Conservation (phyloP, 2,797 vertebrate genomes). For the Nasua narica region DNA sequence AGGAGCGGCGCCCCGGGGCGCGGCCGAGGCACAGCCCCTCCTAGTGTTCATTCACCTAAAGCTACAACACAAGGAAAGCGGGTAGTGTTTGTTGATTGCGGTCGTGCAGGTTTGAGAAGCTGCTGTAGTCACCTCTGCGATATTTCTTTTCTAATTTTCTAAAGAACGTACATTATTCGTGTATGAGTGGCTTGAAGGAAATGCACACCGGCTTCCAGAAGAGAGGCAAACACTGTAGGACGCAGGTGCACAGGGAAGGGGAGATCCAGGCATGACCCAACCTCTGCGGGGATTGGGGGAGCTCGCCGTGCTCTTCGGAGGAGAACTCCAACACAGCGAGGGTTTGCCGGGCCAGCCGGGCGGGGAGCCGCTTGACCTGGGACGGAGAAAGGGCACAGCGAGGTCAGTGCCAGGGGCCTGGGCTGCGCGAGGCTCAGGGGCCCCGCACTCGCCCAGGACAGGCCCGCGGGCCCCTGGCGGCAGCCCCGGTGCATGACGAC, state of each 20-base stretch:
- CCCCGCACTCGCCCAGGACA: no score
- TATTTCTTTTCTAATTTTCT: not conserved
- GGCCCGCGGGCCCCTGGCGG: not conserved
- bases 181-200: not conserved
- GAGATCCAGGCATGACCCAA: not conserved
- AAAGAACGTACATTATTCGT: fast-evolving
- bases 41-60: not conserved
- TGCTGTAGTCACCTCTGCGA: fast-evolving
- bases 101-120: fast-evolving
- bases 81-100: fast-evolving
- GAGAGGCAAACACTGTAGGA: not conserved
- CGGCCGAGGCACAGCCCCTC: no score
- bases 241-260: fast-evolving
- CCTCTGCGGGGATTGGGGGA: not conserved
- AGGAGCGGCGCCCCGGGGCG: not conserved
- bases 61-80: fast-evolving
- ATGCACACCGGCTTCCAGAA: fast-evolving
- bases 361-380: no score
- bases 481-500: not conserved
- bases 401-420: not conserved
- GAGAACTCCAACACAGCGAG: fast-evolving
- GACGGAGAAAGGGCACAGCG: no score
- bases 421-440: not conserved
- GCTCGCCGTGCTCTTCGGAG: no score
- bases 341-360: not conserved